phyloP scores from a whole-genome alignment of 2,797 vertebrate species.

The Nyctalus aviator region DNA sequence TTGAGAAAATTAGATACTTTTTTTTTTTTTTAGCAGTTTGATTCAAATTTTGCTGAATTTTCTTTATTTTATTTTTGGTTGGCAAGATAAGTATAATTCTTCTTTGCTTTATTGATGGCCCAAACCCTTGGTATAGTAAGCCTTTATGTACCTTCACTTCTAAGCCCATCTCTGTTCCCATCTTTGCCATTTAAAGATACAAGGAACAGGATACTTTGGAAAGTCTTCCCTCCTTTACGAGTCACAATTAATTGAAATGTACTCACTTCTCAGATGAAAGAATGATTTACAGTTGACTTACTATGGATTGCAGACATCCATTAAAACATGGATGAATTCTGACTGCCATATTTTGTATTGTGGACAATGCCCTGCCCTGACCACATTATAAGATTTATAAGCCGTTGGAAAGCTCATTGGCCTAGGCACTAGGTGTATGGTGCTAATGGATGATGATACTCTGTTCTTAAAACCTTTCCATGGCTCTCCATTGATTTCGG shows the following conservation, averaged over 20 bases:
- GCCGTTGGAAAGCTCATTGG: background rate
- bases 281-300: background rate
- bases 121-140: background rate
- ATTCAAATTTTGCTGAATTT: background rate
- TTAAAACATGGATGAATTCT: background rate
- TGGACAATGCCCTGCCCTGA: background rate
- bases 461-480: slow-evolving; percentile 32
- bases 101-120: background rate
- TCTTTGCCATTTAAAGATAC: slow-evolving; percentile 7
- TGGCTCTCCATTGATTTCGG: slow-evolving; percentile 1
- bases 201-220: background rate
- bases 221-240: background rate
- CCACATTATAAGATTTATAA: background rate
- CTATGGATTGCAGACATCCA: background rate
- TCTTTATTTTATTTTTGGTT: background rate
- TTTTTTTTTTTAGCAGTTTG: background rate
- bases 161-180: background rate
- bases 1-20: background rate
- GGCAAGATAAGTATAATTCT: background rate
- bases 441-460: background rate
- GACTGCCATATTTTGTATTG: background rate
- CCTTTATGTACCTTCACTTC: background rate
- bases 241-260: background rate
- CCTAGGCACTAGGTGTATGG: background rate
- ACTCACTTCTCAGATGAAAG: background rate